Base-by-base conservation (phyloP, 2,888 invertebrate genomes). In the Cheilosia pagana region DNA sequence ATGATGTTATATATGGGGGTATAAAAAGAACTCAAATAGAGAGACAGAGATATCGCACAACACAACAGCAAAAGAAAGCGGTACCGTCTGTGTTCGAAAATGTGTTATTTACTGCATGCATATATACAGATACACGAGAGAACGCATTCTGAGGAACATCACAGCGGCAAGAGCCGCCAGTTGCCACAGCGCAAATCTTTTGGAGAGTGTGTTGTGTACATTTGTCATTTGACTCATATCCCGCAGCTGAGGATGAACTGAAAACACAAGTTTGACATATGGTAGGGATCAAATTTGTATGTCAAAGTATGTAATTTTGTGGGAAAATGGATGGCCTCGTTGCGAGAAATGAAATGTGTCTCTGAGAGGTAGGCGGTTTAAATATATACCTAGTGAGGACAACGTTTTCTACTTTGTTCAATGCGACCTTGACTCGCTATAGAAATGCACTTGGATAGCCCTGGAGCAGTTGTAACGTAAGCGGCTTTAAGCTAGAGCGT, bases 11-110 rank as follows among this genome's bases (percentile, higher is more conserved):
- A 68, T 28, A 28, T 75, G 52, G 78, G 71, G 50, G 57, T 57
- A 63, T 63, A 81, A 81, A 65, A 81, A 75, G 68, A 75, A 75
- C 70, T 81, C 70, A 81, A 81, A 76, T 75, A 59, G 65, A 67
- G 59, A 39, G 31, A 31, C 16, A 16, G 48, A 55, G 14, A 81
- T 71, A 78, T 71, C 28, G 23, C 63, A 41, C n/a, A 8, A 28
- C 31, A 52, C 8, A 57, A 28, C 53, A 16, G 53, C 19, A 10
- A 43, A 28, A 57, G 57, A 48, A 63, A 59, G 57, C 23, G 59
- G 50, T 8, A 21, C 21, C 43, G 43, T 50, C 12, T 62, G 31
- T 43, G 57, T 50, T 70, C 70, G 57, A n/a, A 70, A 57, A 25
- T 70, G 35, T 70, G 35, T 70, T 57, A 21, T 70, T 70, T 57